Conservation (phyloP, 2,888 invertebrate genomes). For the Xanthia icteritia region DNA sequence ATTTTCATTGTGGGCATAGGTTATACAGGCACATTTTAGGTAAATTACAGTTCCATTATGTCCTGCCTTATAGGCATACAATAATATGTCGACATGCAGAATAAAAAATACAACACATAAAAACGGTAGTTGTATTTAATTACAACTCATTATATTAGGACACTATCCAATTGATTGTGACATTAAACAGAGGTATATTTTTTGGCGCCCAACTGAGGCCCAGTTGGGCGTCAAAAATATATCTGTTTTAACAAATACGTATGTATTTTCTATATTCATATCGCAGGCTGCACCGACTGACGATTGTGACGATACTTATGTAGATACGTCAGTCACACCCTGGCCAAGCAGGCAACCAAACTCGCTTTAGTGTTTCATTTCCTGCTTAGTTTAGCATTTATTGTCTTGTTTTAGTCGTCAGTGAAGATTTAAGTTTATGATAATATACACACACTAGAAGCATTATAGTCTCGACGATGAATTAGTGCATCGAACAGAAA, state of each 20-base stretch:
- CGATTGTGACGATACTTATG: neutral
- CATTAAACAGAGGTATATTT: neutral
- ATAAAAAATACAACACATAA: too few species aligned
- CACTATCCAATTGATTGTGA: neutral
- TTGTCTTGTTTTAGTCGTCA: neutral
- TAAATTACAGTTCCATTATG: too few species aligned
- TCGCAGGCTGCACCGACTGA: neutral
- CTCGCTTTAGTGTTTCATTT: neutral
- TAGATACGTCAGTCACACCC: neutral
- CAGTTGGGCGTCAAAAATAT: conserved; percentile 8
- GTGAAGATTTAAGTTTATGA: neutral
- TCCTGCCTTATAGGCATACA: too few species aligned
- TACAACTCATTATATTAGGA: neutral
- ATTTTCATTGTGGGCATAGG: too few species aligned
- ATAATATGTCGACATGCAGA: too few species aligned
- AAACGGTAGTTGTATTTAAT: neutral
- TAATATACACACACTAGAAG: neutral
- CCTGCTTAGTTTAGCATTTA: neutral
- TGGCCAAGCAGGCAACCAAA: neutral
- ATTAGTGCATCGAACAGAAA: neutral
- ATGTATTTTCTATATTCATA: neutral
- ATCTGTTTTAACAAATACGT: neutral
- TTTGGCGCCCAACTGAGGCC: conserved; percentile 7
- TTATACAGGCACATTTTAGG: too few species aligned
- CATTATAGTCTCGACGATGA: neutral